Percentiles rank a stretch among this genome's conserved stretches.
phyloP scores from a whole-genome alignment of 2,113 vertebrate species.

The Dasyurus viverrinus region DNA sequence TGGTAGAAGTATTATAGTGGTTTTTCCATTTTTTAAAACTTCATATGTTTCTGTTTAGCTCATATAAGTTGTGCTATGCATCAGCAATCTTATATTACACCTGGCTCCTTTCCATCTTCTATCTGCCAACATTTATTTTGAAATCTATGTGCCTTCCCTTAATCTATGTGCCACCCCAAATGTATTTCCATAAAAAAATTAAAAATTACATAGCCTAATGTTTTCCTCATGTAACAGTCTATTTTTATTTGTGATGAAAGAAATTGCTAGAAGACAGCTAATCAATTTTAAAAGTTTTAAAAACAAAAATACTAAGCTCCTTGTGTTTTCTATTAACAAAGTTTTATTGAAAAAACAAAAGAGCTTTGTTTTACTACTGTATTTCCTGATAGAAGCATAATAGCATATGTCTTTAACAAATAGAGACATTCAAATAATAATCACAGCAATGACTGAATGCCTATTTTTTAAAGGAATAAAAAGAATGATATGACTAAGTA shows the following conservation, averaged over 20 bases:
- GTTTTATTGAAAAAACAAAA: neutral
- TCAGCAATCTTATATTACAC: neutral
- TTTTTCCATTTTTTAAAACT: neutral
- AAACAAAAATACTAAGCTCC: neutral
- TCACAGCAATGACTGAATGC: constrained; percentile 74
- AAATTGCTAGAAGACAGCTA: neutral
- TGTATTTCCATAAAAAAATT: neutral
- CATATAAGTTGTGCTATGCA: neutral
- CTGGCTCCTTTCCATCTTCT: neutral
- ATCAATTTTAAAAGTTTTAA: neutral
- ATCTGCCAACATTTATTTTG: neutral
- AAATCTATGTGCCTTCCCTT: neutral
- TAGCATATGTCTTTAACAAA: constrained; percentile 76
- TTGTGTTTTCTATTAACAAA: neutral
- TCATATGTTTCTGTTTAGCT: neutral
- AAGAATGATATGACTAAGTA: constrained; percentile 78
- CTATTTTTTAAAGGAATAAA: constrained; percentile 76
- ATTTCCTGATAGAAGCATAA: constrained; percentile 24
- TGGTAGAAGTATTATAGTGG: neutral
- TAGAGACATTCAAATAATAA: constrained; percentile 73
- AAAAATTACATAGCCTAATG: neutral
- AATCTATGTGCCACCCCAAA: neutral
- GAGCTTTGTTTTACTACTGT: constrained; percentile 56
- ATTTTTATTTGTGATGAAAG: neutral
- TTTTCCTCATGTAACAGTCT: neutral